Conservation (phyloP, 2,797 vertebrate species). For the Tenualosa ilisha region DNA sequence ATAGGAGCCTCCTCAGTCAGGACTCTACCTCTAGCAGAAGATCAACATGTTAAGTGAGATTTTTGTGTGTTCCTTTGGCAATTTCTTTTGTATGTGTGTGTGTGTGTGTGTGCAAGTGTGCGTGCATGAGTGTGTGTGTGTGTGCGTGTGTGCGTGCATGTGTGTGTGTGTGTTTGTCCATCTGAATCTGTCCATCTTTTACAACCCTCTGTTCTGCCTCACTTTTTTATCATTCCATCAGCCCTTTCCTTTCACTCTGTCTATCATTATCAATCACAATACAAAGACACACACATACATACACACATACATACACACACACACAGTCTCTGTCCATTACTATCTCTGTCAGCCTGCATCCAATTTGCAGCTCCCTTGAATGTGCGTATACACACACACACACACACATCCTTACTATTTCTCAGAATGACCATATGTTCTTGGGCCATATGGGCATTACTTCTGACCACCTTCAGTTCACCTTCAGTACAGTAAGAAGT, state of each 20-base stretch:
- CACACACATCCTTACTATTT: not conserved
- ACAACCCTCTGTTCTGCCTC: no score
- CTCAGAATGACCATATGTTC: not conserved
- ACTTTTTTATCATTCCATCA: not conserved
- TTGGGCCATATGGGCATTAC: not conserved
- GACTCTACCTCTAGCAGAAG: not conserved
- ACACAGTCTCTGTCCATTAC: no score
- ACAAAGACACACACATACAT: not conserved
- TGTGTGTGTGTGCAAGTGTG: not conserved
- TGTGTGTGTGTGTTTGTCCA: not conserved
- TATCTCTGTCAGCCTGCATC: not conserved
- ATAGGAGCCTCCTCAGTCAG: not conserved
- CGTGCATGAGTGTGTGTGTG: not conserved
- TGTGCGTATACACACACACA: not conserved
- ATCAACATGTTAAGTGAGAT: not conserved
- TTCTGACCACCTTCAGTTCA: not conserved
- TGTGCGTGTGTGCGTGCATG: not conserved
- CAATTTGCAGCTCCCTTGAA: no score
- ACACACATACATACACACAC: not conserved
- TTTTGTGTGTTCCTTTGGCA: not conserved
- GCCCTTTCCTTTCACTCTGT: not conserved
- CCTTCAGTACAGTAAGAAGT: not conserved
- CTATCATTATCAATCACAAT: not conserved
- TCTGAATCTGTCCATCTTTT: no score
- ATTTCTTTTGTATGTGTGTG: not conserved